Evolutionary conservation across 1,140 invertebrate genomes (phyloP), one percentile per base, ranked within the genome.

Genomic region (Artemia franciscana): DNA sequence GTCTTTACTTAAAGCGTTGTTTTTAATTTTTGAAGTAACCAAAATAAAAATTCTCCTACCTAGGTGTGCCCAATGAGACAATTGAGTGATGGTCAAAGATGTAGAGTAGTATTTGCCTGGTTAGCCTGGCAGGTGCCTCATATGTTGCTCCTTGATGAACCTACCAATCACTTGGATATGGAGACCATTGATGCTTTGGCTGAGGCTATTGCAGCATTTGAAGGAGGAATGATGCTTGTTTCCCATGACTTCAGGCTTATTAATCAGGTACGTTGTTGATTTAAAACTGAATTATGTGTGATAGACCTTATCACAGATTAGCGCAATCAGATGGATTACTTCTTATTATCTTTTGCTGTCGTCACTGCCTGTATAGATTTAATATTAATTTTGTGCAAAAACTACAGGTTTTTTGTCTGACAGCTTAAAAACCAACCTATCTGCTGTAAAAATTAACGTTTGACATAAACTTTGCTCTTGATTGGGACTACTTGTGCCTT

Each of bases 101-200:
- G 96, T 75, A 83, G 96, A 66, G 92, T 99, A 0, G 93, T 97
- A 26, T 99, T 99, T 76, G 94, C 95, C 4, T 98, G 81, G 82
- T 67, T 84, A 59, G 89, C 91, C 0, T 92, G 88, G 87, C 89
- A 95, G 76, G 83, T 82, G 25, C 94, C 94, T 4, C 93, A 98
- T 77, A 75, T 98, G 62, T 76, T 98, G 51, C 75, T 98, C 5
- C 76, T 98, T 25, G 94, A 98, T 74, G 94, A 98, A 81, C 95
- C 94, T 67, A 98, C 94, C 24, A 98, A 98, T 81, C 94, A 98
- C 72, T 82, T 98, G 72, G 95, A 98, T 71, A 96, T 98, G 84
- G 95, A 99, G 76, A 97, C 93, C 0, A 99, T 98, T 65, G 96
- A 99, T 75, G 88, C 94, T 0, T 76, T 99, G 5, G 96, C 91